Evolutionary conservation across 2,797 vertebrate genomes (phyloP), one percentile per base, ranked within the genome.

Genomic region (Tokudaia tokunoshimensis): DNA sequence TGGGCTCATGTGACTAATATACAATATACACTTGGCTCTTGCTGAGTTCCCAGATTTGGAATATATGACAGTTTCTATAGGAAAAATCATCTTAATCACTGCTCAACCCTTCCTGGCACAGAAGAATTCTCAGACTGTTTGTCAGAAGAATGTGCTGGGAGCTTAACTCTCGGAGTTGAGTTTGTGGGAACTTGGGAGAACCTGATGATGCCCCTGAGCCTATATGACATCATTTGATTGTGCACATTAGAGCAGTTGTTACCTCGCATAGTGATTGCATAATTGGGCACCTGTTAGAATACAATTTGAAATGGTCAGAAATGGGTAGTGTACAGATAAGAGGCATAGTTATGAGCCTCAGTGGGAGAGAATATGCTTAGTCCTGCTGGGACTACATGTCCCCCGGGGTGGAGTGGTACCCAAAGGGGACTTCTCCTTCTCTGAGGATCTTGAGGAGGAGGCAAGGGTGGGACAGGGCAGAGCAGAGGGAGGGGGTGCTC

Each of bases 181-280:
- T 93, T 94, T 67, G 24, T 61, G 50, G 14, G 26, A 8, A 52
- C 50, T 65, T 47, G 13, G 81, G 84, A 79, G 52, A 17, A 75
- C 41, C 26, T 76, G 52, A 94, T 89, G 87, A 80, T 84, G 24
- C 34, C 24, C 86, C 14, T 74, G 83, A 70, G 72, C 4, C 26
- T 87, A 14, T 82, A 5, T 65, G 70, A 20, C 15, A 94, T 95
- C 26, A n/a, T 88, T 94, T 92, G 65, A 84, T 95, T 96, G 63
- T 57, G 59, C 50, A 61, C 1, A 22, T 87, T 47, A 44, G 50
- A 55, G 3, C 76, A 9, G 20, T 95, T 89, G 44, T 50, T 94
- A 17, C 89, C 83, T 94, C 76, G 55, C 1, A n/a, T 61, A 63
- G 57, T 76, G 76, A 78, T 74, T 97, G 65, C 10, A 13, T 79